These are phyloP conservation scores for Lithobius niger DNA, from an alignment of 1,140 invertebrate genomes.

Conservation along the genomic window DNA sequence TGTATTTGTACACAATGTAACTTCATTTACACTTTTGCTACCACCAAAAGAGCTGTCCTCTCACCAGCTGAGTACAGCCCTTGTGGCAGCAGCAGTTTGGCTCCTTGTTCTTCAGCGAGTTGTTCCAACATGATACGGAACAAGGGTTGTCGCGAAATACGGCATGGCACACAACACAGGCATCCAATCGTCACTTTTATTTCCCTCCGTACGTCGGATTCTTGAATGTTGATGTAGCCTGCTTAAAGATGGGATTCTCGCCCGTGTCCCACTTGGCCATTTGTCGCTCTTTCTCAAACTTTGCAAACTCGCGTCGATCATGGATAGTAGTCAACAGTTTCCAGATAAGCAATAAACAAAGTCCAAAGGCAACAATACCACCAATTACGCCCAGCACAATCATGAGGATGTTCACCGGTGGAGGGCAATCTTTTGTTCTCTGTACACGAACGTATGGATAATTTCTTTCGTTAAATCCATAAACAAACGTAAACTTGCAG, in stretches of 20 bases:
- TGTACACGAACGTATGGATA: conserved; percentile 48
- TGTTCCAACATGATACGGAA: too few species aligned
- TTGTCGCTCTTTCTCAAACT: conserved; percentile 90
- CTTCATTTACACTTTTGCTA: too few species aligned
- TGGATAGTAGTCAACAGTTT: conserved; percentile 91
- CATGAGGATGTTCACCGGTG: conserved; percentile 4
- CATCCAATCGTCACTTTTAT: background rate
- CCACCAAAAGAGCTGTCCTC: too few species aligned
- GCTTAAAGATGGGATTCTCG: conserved; percentile 97
- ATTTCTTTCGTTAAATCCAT: conserved; percentile 42
- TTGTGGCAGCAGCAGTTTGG: too few species aligned
- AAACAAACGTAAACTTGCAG: conserved; percentile 69
- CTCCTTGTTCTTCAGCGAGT: too few species aligned
- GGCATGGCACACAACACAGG: too few species aligned
- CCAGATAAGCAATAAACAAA: conserved; percentile 85
- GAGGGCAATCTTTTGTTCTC: conserved; percentile 41
- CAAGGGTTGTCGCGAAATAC: too few species aligned
- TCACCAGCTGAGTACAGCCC: too few species aligned
- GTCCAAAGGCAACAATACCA: conserved; percentile 73
- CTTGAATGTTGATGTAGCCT: conserved; percentile 95
- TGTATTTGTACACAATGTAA: too few species aligned
- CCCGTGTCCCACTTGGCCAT: conserved; percentile 92
- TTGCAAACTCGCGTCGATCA: conserved; percentile 87
- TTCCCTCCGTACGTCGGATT: conserved; percentile 72
- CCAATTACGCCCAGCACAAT: conserved; percentile 93